Evolutionary conservation across 2,797 vertebrate genomes (phyloP), one percentile per base, ranked within the genome.

Genomic region (Phyllotis vaccarum): DNA sequence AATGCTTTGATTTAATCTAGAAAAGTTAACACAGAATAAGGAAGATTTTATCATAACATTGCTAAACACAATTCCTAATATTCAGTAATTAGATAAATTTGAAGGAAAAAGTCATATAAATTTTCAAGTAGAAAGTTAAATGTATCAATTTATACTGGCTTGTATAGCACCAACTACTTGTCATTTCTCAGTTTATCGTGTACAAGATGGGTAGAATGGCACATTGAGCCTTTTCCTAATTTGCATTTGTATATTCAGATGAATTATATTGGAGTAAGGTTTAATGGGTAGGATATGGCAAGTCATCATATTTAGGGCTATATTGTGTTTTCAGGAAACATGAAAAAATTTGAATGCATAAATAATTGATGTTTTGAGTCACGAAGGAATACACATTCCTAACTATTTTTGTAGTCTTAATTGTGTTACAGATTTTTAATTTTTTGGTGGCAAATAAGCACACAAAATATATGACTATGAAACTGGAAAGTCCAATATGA

Each of bases 1-100:
- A 68, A 66, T 90, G 68, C 27, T 90, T 89, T 90, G 2, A 75
- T 90, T 95, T 96, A 90, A 72, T 74, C 37, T 75, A 16, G 29
- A 79, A 96, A 95, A 95, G 17, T 66, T 52, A 19, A 72, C 19
- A 90, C 5, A 80, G 78, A 88, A 75, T 87, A 76, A 81, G 27
- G 49, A 89, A 62, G 4, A 68, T 93, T 94, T 93, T 62, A 60
- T 76, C 2, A 31, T 21, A 93, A 29, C 72, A 91, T 82, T 89
- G 29, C 70, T 93, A 78, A 94, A 89, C 89, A 8, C 60, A 22
- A 11, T 89, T 54, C 11, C 40, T 83, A 14, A 66, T 75, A 90
- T 74, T 93, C 60, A 89, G 5, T 66, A 88, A 75, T 58, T 29
- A 83, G 62, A 75, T 5, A 72, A 34, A 79, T 60, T 86, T 95